Percentiles rank a stretch among this genome's conserved stretches.
Conservation (phyloP, 2,113 vertebrate genomes). For the Porphyrio hochstetteri region DNA sequence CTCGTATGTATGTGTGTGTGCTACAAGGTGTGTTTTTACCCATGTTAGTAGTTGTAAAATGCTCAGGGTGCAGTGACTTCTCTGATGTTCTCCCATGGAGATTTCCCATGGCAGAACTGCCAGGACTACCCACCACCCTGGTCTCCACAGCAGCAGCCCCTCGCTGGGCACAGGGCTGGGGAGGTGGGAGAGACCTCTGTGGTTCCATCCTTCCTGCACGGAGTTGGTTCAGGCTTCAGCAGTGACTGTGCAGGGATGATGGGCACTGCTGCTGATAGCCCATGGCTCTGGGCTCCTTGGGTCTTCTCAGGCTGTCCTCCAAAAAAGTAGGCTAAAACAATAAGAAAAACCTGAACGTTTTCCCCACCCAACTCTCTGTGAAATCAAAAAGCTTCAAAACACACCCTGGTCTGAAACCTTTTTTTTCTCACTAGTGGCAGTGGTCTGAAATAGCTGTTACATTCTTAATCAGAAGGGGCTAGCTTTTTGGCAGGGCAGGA, state of each 20-base stretch:
- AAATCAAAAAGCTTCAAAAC: not conserved
- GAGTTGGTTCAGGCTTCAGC: not conserved
- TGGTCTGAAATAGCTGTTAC: not conserved
- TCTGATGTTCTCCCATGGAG: not conserved
- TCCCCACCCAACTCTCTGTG: not conserved
- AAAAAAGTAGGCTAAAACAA: not conserved
- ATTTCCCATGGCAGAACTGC: not conserved
- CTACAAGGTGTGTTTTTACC: not conserved
- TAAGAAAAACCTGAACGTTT: not conserved
- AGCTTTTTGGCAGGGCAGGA: not conserved
- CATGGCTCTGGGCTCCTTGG: fast-evolving
- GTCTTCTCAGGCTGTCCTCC: not conserved
- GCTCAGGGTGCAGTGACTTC: not conserved
- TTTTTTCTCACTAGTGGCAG: not conserved
- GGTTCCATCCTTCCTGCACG: fast-evolving
- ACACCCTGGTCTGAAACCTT: not conserved
- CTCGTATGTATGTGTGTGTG: not conserved
- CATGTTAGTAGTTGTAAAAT: too few relatives aligned
- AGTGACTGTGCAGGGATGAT: fast-evolving
- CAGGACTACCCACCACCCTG: not conserved
- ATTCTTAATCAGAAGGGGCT: not conserved
- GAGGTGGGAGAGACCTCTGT: fast-evolving
- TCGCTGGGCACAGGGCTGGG: not conserved
- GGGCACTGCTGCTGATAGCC: not conserved
- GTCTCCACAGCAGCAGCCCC: not conserved